Evolutionary conservation across 2,888 invertebrate species (phyloP), one percentile per base, ranked within the genome.

Genomic region (Amphimallon solstitiale): DNA sequence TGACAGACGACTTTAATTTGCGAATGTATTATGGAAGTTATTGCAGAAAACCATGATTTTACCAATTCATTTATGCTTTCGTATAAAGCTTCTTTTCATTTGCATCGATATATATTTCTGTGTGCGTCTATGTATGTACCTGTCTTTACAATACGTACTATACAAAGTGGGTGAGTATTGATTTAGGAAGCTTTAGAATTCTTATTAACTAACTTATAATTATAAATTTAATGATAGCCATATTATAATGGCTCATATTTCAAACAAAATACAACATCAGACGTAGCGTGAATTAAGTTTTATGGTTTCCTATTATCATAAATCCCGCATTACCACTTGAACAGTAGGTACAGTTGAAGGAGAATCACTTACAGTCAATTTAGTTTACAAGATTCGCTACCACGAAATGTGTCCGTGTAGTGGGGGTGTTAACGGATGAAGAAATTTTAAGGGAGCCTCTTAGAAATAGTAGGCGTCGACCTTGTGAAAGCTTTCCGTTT

Each of bases 381-480:
- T 59, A 59, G 56, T 59, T 59, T 43, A 59, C 56, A 59, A 43
- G 56, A 59, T 63, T 59, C 14, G 15, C 23, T 37, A 21, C 48
- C 46, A 48, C 46, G 37, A 38, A 49, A 61, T 49, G 63, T 49
- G 49, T 10, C 43, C 23, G 37, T 40, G 63, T 21, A 21, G n/a
- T n/a, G n/a, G 23, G 63, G 51, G 63, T 63, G 51, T 51, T 43
- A 43, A 51, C 38, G 63, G 63, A 40, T 38, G 49, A 21, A 34
- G 51, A 40, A 63, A 63, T 43, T 59, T 34, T 45, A 56, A 56
- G 43, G 43, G 51, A 63, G 23, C 48, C 63, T 49, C 40, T 61
- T 49, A 49, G 48, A 49, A 61, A 61, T 61, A 48, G 61, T 40
- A 61, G 61, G 48, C 61, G 61, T 48, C 49, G 61, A 37, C 61